phyloP scores from a whole-genome alignment of 2,888 invertebrate species.

The Thereva nobilitata region DNA sequence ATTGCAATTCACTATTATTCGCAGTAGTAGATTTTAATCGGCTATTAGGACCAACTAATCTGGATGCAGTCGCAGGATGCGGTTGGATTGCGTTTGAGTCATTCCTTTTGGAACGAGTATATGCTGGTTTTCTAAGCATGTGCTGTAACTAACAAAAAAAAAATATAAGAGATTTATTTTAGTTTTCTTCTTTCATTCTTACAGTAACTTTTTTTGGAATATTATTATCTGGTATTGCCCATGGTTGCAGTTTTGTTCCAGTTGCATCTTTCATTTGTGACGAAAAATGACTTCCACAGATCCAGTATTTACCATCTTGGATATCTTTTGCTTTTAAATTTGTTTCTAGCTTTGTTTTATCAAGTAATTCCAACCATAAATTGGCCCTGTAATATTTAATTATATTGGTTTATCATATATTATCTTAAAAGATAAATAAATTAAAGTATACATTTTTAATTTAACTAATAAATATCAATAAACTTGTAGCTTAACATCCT shows the following conservation, averaged over 20 bases:
- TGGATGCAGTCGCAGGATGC: too few relatives aligned
- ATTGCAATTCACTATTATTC: too few relatives aligned
- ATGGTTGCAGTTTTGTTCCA: not conserved
- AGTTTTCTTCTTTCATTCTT: not conserved
- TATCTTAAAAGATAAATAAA: too few relatives aligned
- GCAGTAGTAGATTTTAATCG: too few relatives aligned
- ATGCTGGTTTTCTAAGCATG: not conserved
- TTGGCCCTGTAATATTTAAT: not conserved
- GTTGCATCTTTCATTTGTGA: not conserved
- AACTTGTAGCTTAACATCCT: too few relatives aligned
- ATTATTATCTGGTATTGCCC: not conserved
- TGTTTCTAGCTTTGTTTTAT: not conserved
- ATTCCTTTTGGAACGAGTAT: not conserved
- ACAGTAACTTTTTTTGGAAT: not conserved
- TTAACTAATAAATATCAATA: too few relatives aligned
- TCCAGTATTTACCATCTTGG: not conserved
- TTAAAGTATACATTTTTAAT: too few relatives aligned
- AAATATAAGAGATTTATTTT: not conserved
- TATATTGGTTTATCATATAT: too few relatives aligned
- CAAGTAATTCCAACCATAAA: conserved; percentile 1
- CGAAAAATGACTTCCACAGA: not conserved
- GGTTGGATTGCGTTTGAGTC: not conserved
- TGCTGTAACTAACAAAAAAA: not conserved
- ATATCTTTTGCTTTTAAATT: not conserved
- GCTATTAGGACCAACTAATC: too few relatives aligned